Evolutionary conservation across 2,797 vertebrate genomes (phyloP), one percentile per base, ranked within the genome.

Genomic region (Poecilia gillii): DNA sequence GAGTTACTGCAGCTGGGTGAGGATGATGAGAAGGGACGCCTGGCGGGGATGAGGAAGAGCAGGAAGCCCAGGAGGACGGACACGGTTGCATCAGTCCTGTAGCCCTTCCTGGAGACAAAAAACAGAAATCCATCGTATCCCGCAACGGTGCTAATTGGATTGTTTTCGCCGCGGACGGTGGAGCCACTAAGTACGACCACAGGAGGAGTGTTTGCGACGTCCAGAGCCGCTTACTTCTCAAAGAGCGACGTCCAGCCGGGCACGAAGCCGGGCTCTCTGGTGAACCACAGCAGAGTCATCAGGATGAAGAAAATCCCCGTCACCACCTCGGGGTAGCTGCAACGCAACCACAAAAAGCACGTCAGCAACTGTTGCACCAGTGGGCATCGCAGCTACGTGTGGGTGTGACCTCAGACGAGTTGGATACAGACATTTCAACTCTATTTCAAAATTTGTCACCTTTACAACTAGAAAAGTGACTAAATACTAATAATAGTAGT

Each of bases 281-380:
- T 99, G 94, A 99, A 99, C 99, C 99, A 99, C 88, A 99, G 96
- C 85, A 99, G 87, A 0, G 98, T 98, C 98, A 99, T 99, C 84
- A 99, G 91, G 89, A 99, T 91, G 94, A 99, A 99, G 94, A 99
- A 98, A 84, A 99, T 93, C 8, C 96, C 98, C 0, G 99, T 99
- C 89, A 99, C 97, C 92, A 99, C 97, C 90, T 99, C 98, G 0
- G 98, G 98, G 85, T 99, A 99, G 87, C 99, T 99, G 84, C 8
- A 1, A 85, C 13, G 80, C 72, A 84, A 77, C 77, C 82, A 83
- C 75, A 84, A 41, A 76, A 33, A 23, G 0, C 4, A 23, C 1
- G 11, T 83, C 59, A 86, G 81, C 64, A 53, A 28, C 72, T 79
- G 70, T 81, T 81, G 83, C 57, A 7, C 20, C 49, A 23, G 49